Evolutionary conservation across 2,888 invertebrate species (phyloP).

Genomic region (Drosophila meridiana): DNA sequence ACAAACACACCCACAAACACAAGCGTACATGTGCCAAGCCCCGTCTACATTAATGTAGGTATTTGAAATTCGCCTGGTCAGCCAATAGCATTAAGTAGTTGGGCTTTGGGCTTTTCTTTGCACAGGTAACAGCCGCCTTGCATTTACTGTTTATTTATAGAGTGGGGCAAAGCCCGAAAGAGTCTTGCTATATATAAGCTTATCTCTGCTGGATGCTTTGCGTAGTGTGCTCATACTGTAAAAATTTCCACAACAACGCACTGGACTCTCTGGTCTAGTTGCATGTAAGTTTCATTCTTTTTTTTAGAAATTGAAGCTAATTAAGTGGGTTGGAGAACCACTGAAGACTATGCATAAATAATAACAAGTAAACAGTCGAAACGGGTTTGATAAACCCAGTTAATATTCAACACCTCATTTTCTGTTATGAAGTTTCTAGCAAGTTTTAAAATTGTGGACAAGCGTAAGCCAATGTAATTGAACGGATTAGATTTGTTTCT

Average conservation of each 20-base stretch:
- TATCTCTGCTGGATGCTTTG: conserved; percentile 5
- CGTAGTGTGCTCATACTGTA: conserved; percentile 5
- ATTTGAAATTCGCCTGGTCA: conserved; percentile 61
- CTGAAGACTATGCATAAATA: too few species aligned
- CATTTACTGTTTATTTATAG: conserved; percentile 16
- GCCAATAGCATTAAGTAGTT: conserved; percentile 63
- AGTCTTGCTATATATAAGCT: neutral
- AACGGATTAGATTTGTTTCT: too few species aligned
- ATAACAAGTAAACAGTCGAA: too few species aligned
- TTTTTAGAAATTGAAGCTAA: too few species aligned
- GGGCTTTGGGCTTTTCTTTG: conserved; percentile 37
- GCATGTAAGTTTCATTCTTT: neutral
- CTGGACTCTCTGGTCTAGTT: neutral
- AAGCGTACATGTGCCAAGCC: neutral
- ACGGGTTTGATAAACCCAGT: neutral
- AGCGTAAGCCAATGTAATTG: too few species aligned
- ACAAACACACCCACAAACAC: conserved; percentile 1
- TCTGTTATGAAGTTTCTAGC: neutral
- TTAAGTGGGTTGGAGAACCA: too few species aligned
- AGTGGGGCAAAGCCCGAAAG: conserved; percentile 1
- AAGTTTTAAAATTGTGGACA: too few species aligned
- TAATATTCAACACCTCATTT: neutral
- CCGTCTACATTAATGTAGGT: conserved; percentile 45
- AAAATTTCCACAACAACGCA: conserved; percentile 4
- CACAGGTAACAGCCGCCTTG: conserved; percentile 35